Evolutionary conservation across 2,888 invertebrate species (phyloP).

Genomic region (Tridacna crocea): DNA sequence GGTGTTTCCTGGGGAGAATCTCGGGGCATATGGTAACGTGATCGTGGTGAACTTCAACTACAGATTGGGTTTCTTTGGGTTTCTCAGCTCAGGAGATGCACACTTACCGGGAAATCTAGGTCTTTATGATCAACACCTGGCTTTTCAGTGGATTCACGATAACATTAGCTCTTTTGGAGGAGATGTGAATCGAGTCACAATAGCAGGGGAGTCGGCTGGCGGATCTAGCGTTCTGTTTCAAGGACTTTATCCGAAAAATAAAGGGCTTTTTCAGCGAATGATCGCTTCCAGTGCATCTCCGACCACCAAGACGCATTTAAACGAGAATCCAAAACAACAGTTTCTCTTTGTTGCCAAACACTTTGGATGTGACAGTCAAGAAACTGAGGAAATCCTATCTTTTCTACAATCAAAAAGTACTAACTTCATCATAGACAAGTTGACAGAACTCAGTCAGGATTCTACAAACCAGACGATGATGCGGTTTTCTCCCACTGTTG

Average conservation of each 20-base stretch:
- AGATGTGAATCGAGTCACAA: conserved; percentile 68
- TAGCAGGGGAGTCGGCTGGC: conserved; percentile 77
- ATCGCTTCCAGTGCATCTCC: conserved; percentile 73
- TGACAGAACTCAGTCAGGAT: conserved; percentile 13
- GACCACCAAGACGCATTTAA: conserved; percentile 62
- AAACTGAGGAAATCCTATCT: conserved; percentile 7
- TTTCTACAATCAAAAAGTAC: conserved; percentile 14
- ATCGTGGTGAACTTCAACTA: conserved; percentile 98
- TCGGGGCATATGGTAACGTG: conserved; percentile 36
- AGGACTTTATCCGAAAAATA: conserved; percentile 67
- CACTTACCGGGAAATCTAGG: conserved; percentile 95
- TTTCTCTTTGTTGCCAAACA: conserved; percentile 4
- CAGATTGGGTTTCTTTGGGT: conserved; percentile 95
- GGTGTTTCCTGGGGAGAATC: conserved; percentile 22
- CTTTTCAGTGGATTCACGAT: conserved; percentile 96
- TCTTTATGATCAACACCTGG: conserved; percentile 96
- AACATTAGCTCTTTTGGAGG: conserved; percentile 88
- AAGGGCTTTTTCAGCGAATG: conserved; percentile 66
- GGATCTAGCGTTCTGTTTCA: conserved; percentile 65
- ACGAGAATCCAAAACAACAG: conserved; percentile 36
- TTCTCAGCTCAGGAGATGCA: conserved; percentile 91
- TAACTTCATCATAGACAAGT: background rate
- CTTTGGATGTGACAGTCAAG: conserved; percentile 12
- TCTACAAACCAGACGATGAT: conserved; percentile 79
- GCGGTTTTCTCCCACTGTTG: conserved; percentile 95